These are phyloP conservation scores for Drosophila helvetica DNA, from an alignment of 2,888 invertebrate genomes.

Conservation along the genomic window DNA sequence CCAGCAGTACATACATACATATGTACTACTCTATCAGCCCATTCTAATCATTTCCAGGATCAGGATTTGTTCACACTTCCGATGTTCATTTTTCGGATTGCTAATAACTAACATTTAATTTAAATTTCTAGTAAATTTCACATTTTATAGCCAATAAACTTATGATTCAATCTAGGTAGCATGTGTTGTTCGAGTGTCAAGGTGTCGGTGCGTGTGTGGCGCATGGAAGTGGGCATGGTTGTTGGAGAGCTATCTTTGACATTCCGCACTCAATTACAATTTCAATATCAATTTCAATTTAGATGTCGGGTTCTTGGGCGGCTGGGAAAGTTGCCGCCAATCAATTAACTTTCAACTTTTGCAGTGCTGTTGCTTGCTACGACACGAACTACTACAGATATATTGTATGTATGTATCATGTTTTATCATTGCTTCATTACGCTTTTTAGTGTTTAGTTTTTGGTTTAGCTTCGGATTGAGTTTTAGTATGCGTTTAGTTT, in stretches of 20 bases:
- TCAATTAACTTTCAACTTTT: constrained; percentile 17
- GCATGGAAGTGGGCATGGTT: constrained; percentile 2
- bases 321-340: constrained; percentile 2
- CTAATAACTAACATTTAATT: constrained; percentile 73
- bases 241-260: constrained; percentile 24
- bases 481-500: constrained; percentile 26
- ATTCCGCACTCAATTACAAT: constrained; percentile 18
- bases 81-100: constrained; percentile 49
- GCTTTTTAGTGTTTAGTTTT: constrained; percentile 24
- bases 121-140: constrained; percentile 64
- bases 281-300: background rate
- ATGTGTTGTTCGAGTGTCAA: constrained; percentile 55
- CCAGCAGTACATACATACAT: background rate
- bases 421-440: constrained; percentile 8
- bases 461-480: constrained; percentile 21
- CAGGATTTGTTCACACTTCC: constrained; percentile 10
- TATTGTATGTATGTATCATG: too few species aligned
- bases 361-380: constrained; percentile 18
- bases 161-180: constrained; percentile 73
- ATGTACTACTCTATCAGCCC: background rate
- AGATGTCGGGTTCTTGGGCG: constrained; percentile 18
- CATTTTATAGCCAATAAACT: constrained; percentile 70
- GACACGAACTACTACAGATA: constrained; percentile 34
- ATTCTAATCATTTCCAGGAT: constrained; percentile 4
- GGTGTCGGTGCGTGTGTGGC: constrained; percentile 12